Percentiles rank a stretch among this genome's conserved stretches.
Conservation (phyloP, 1,140 invertebrate genomes). For the Chironomus striatipennis region DNA sequence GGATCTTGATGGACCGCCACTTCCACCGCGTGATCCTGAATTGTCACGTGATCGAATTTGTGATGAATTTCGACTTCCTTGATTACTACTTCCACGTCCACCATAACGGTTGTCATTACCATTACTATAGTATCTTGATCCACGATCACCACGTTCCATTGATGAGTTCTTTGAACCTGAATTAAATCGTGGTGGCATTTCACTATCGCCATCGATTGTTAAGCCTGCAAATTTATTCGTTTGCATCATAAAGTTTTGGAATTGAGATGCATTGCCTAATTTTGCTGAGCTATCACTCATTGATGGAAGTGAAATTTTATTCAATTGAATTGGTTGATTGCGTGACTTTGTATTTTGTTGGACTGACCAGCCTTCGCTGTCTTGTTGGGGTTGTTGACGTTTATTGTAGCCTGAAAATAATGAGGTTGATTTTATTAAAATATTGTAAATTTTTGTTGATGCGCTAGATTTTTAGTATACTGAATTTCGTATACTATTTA, state of each 20-base stretch:
- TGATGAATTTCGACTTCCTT: background rate
- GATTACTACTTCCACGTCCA: background rate
- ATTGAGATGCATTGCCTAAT: conserved; percentile 32
- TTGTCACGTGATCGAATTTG: conserved; percentile 9
- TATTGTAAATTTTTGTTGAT: too few relatives aligned
- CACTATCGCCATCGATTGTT: background rate
- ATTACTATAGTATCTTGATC: background rate
- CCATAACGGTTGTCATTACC: background rate
- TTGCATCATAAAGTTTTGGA: conserved; percentile 25
- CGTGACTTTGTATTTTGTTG: conserved; percentile 20
- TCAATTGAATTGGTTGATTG: conserved; percentile 31
- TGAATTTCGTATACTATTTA: too few relatives aligned
- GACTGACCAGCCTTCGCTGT: background rate
- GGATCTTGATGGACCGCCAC: background rate
- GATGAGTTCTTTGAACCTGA: conserved; percentile 1
- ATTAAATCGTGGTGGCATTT: background rate
- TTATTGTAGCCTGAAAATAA: conserved; percentile 27
- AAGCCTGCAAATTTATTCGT: background rate
- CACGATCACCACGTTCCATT: background rate
- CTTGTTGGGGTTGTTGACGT: conserved; percentile 34
- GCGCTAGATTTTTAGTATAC: too few relatives aligned
- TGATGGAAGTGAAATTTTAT: conserved; percentile 34
- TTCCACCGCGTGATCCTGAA: background rate
- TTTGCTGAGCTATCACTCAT: conserved; percentile 30
- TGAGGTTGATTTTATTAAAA: background rate